Evolutionary conservation across 2,797 vertebrate species (phyloP).

Genomic region (Fundulus diaphanus): DNA sequence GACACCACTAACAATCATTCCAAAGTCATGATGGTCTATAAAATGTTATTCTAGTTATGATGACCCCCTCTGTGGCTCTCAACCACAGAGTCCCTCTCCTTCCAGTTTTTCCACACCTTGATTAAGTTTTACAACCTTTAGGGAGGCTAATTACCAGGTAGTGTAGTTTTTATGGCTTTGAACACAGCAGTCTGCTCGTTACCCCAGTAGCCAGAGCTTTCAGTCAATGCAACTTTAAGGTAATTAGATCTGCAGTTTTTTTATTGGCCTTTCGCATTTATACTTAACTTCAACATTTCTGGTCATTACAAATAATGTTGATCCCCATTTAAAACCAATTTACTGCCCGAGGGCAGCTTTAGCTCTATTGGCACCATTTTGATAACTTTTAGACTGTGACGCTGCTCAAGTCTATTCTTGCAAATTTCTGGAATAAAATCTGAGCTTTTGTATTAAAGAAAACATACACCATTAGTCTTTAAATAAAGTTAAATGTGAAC

Average conservation of each 20-base stretch:
- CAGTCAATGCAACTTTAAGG: slow-evolving; percentile 50
- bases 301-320: neutral
- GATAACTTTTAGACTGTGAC: neutral
- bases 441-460: neutral
- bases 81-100: no score
- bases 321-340: neutral
- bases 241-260: slow-evolving; percentile 42
- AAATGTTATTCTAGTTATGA: slow-evolving; percentile 5
- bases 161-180: slow-evolving; percentile 16
- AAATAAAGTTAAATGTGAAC: neutral
- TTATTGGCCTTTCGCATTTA: neutral
- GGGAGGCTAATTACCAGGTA: slow-evolving; percentile 4
- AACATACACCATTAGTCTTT: neutral
- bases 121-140: neutral
- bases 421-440: neutral
- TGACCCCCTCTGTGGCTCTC: neutral
- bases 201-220: slow-evolving; percentile 41
- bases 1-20: neutral
- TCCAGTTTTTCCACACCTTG: no score
- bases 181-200: slow-evolving; percentile 1
- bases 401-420: neutral
- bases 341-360: neutral
- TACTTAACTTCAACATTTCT: neutral
- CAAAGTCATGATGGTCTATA: neutral
- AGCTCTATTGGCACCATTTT: neutral